Evolutionary conservation across 2,797 vertebrate genomes (phyloP).

Genomic region (Eulemur rubriventer): DNA sequence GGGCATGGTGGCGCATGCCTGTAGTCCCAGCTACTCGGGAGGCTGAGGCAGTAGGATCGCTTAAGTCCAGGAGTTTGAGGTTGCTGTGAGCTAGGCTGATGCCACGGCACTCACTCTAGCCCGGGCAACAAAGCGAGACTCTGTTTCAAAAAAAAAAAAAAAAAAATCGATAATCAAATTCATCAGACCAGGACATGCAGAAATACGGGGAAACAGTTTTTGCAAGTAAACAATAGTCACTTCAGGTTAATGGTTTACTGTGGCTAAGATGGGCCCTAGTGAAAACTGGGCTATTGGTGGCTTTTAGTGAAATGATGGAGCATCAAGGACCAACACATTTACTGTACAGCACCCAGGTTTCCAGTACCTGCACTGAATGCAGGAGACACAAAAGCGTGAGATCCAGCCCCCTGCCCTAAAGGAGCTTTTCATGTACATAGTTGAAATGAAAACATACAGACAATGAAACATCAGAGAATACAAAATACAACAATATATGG

Average conservation of each 20-base stretch:
- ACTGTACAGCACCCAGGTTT: neutral
- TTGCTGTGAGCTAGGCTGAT: no score
- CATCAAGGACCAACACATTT: neutral
- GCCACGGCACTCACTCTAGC: no score
- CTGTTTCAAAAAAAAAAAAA: neutral
- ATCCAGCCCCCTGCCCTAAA: neutral
- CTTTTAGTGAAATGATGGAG: neutral
- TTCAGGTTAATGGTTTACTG: neutral
- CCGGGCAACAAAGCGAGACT: no score
- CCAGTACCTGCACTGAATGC: neutral
- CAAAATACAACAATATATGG: neutral
- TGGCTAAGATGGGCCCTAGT: neutral
- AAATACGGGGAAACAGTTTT: neutral
- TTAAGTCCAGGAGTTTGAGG: no score
- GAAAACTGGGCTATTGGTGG: neutral
- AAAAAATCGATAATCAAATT: constrained; percentile 48
- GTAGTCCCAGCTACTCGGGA: no score
- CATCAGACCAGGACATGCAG: neutral
- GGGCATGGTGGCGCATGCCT: no score
- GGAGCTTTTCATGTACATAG: neutral
- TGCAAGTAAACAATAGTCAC: neutral
- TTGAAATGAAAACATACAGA: neutral
- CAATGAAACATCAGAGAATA: neutral
- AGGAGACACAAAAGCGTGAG: neutral
- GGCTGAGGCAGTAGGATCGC: no score